Conservation (phyloP, 2,888 invertebrate species). For the Furcula furcula region DNA sequence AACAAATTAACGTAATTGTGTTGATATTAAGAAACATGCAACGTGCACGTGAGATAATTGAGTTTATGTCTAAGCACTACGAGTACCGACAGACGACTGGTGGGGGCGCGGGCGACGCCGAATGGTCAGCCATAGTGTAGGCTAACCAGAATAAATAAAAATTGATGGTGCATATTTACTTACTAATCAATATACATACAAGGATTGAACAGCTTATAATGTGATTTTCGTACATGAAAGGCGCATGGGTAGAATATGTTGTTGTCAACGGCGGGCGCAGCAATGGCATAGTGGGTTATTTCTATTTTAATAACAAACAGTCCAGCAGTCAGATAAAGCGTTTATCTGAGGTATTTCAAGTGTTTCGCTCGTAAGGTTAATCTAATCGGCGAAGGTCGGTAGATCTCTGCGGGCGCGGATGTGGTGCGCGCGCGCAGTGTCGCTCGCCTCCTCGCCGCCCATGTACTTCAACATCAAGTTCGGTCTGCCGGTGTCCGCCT, state of each 20-base stretch:
- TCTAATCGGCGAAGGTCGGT: conserved; percentile 14
- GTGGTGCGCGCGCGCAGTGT: conserved; percentile 3
- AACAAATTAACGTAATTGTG: too few species aligned
- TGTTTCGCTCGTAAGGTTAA: conserved; percentile 5
- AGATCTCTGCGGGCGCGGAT: conserved; percentile 5
- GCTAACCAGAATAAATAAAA: too few species aligned
- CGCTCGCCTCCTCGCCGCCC: conserved; percentile 18
- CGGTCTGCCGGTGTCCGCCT: conserved; percentile 47
- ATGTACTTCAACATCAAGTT: conserved; percentile 44
- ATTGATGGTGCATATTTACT: too few species aligned
- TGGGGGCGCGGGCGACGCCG: too few species aligned
- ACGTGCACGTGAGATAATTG: too few species aligned
- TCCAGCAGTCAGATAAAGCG: not conserved
- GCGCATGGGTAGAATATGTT: not conserved
- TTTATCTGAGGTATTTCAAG: conserved; percentile 2
- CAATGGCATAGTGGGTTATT: not conserved
- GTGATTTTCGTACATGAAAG: too few species aligned
- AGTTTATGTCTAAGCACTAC: too few species aligned
- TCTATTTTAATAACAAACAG: conserved; percentile 4
- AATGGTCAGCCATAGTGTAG: too few species aligned
- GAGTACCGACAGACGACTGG: too few species aligned
- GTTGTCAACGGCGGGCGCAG: not conserved
- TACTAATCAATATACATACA: too few species aligned
- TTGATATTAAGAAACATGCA: too few species aligned
- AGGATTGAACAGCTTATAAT: too few species aligned